Evolutionary conservation across 2,797 vertebrate species (phyloP), one percentile per base, ranked within the genome.

Genomic region (Thripadectes ignobilis): DNA sequence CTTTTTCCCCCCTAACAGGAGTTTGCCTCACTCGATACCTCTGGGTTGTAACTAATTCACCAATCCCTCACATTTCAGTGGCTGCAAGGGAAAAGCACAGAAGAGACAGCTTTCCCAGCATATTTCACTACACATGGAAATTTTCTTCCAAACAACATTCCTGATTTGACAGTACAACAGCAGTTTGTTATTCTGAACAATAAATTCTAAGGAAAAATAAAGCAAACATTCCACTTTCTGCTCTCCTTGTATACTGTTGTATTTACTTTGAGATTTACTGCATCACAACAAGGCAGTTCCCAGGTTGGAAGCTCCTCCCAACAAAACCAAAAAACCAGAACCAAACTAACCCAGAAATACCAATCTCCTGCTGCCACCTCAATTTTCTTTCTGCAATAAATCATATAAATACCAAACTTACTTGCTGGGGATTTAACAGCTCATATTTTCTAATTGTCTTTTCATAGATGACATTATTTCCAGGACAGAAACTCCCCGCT

Each of bases 401-500:
- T 7, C 75, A 57, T 24, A 52, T 2, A 29, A 90, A 62, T 23
- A 51, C 19, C 8, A 13, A n/a, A 59, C 97, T 97, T 96, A 98
- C 98, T 71, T 98, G 97, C 38, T 97, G 96, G 26, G 89, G 97
- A 89, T 97, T 98, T 76, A 97, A 88, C 29, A 98, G 90, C 85
- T 98, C 98, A 0, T 98, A 98, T 95, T 98, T 98, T 76, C 98
- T 97, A 95, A 98, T 97, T 83, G 98, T 98, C 91, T 98, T 98
- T 95, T 98, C 98, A 87, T 98, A 98, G 94, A 98, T 98, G 59
- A 98, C 97, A 74, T 98, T 98, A 78, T 98, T 98, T 92, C 97
- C 96, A 72, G 98, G 97, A 73, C 93, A 93, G 91, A 98, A 98
- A 81, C 49, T 97, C 1, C 91, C 93, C 26, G 95, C 97, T 97